phyloP scores from a whole-genome alignment of 2,797 vertebrate species.

The Enteromius unitaeniatus region DNA sequence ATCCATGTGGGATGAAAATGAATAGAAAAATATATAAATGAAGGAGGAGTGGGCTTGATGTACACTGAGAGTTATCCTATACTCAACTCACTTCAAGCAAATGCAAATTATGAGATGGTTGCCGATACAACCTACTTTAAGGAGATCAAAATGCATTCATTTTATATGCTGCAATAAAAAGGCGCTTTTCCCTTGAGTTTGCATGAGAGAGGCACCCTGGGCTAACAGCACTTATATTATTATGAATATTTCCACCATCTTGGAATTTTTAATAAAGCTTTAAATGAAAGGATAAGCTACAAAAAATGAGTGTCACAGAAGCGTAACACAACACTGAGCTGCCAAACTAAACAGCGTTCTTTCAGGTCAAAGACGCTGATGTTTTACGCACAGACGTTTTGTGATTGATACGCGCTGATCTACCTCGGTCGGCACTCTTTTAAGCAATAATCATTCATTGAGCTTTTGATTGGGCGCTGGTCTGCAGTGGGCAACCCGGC shows the following conservation, averaged over 20 bases:
- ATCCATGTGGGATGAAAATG: slow-evolving; percentile 50
- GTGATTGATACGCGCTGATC: slow-evolving; percentile 82
- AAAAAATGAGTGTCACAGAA: not conserved
- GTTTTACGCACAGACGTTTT: not conserved
- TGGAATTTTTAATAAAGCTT: not conserved
- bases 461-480: slow-evolving; percentile 74
- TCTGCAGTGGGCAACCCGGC: slow-evolving; percentile 40
- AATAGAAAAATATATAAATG: slow-evolving; percentile 23
- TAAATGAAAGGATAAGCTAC: not conserved
- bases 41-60: slow-evolving; percentile 63
- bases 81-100: slow-evolving; percentile 70
- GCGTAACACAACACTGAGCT: slow-evolving; percentile 58
- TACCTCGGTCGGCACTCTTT: slow-evolving; percentile 81
- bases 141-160: slow-evolving; percentile 32
- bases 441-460: slow-evolving; percentile 85
- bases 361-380: slow-evolving; percentile 22
- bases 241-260: slow-evolving; percentile 40
- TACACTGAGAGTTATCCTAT: slow-evolving; percentile 61
- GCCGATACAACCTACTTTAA: slow-evolving; percentile 55
- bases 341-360: slow-evolving; percentile 18
- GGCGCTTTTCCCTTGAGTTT: slow-evolving; percentile 1
- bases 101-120: slow-evolving; percentile 67
- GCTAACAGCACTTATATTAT: slow-evolving; percentile 45
- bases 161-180: slow-evolving; percentile 45
- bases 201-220: slow-evolving; percentile 33